Evolutionary conservation across 1,140 invertebrate species (phyloP).

Genomic region (Papilio xuthus): DNA sequence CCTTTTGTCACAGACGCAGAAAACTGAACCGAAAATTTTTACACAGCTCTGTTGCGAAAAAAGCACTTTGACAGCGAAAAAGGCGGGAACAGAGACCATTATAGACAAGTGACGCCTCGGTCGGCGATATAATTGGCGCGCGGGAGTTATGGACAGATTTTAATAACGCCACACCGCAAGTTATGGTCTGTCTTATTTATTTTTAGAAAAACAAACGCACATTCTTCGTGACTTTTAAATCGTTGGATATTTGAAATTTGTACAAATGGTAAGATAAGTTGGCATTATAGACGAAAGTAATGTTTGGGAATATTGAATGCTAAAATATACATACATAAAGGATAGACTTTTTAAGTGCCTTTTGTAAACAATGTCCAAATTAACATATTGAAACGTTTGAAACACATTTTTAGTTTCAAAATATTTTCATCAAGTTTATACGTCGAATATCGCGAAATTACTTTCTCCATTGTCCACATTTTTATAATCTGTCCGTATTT

Average conservation of each 20-base stretch:
- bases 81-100: constrained; percentile 76
- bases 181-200: constrained; percentile 53
- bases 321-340: no score
- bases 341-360: no score
- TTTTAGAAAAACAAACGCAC: constrained; percentile 11
- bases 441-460: background rate
- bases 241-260: background rate
- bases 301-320: no score
- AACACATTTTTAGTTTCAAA: background rate
- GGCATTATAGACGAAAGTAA: no score
- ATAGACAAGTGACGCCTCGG: constrained; percentile 74
- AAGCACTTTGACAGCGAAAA: constrained; percentile 78
- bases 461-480: background rate
- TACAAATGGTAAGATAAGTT: no score
- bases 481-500: background rate
- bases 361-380: no score
- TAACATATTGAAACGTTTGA: background rate
- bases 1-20: constrained; percentile 58
- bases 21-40: constrained; percentile 61
- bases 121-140: constrained; percentile 70
- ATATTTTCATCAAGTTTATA: background rate
- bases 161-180: constrained; percentile 61
- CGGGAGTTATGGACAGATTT: constrained; percentile 70
- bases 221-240: background rate
- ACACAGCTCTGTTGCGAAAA: constrained; percentile 71